phyloP scores from a whole-genome alignment of 2,888 invertebrate genomes.

The Eutolmus rufibarbis region DNA sequence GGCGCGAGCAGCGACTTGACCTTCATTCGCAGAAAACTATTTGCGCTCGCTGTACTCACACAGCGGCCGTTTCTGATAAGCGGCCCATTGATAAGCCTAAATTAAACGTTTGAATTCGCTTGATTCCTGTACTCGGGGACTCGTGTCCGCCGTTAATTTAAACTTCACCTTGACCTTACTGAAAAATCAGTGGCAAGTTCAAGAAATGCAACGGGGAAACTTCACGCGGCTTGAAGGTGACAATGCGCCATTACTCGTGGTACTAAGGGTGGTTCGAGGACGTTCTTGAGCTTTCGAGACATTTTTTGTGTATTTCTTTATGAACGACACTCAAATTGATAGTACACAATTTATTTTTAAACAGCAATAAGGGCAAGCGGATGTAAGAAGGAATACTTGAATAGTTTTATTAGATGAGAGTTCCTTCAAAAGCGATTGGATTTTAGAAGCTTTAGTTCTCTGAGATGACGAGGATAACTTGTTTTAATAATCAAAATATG shows the following conservation, averaged over 20 bases:
- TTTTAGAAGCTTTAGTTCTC: too few species aligned
- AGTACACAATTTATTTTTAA: not conserved
- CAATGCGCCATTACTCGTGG: not conserved
- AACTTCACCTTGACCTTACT: constrained; percentile 16
- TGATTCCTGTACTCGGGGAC: not conserved
- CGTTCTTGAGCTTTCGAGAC: not conserved
- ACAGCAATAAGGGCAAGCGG: not conserved
- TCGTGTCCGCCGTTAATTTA: not conserved
- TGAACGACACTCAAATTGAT: not conserved
- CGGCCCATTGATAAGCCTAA: constrained; percentile 11
- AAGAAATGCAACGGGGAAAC: not conserved
- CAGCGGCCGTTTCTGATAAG: not conserved
- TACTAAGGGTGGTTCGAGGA: not conserved
- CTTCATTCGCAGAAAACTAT: constrained; percentile 19
- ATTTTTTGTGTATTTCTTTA: not conserved
- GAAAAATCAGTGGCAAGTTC: constrained; percentile 23
- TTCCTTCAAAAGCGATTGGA: too few species aligned
- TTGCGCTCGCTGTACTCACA: not conserved
- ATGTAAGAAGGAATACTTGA: not conserved
- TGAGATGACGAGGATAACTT: too few species aligned
- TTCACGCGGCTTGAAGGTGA: not conserved
- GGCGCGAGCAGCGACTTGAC: not conserved
- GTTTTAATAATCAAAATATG: too few species aligned
- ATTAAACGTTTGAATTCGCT: not conserved
- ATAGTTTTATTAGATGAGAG: too few species aligned